phyloP scores from a whole-genome alignment of 2,113 vertebrate species.

The Andinoacara biseriatus region DNA sequence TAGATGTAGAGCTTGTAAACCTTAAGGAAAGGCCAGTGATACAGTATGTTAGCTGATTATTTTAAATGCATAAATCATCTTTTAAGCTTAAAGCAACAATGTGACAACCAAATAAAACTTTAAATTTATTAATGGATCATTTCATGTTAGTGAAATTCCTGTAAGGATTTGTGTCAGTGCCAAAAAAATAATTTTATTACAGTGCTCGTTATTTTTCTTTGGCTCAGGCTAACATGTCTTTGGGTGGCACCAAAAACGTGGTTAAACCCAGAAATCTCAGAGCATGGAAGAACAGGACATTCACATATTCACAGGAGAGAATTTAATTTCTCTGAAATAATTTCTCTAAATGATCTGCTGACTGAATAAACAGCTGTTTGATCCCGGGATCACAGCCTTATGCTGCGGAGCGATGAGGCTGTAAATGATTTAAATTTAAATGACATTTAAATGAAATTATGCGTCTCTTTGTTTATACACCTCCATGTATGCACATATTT shows the following conservation, averaged over 20 bases:
- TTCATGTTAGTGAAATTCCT: too few species aligned
- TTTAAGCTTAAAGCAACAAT: neutral
- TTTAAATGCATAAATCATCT: neutral
- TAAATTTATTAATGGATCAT: neutral
- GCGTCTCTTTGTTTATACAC: neutral
- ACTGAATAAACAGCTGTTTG: neutral
- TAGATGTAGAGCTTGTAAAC: neutral
- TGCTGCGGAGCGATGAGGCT: neutral
- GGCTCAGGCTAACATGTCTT: neutral
- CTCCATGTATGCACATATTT: accelerated
- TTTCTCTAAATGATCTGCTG: neutral
- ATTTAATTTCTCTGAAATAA: neutral
- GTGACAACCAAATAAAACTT: neutral
- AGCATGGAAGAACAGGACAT: accelerated
- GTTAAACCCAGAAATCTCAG: neutral
- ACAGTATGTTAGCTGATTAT: too few species aligned
- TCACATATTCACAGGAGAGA: too few species aligned
- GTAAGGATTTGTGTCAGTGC: too few species aligned
- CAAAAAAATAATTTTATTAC: neutral
- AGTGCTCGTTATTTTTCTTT: neutral
- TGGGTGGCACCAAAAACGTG: neutral
- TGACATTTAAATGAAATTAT: too few species aligned
- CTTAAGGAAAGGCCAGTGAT: too few species aligned
- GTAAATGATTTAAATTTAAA: too few species aligned
- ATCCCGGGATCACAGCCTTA: neutral